phyloP scores from a whole-genome alignment of 2,113 vertebrate species.

The Colossoma macropomum region DNA sequence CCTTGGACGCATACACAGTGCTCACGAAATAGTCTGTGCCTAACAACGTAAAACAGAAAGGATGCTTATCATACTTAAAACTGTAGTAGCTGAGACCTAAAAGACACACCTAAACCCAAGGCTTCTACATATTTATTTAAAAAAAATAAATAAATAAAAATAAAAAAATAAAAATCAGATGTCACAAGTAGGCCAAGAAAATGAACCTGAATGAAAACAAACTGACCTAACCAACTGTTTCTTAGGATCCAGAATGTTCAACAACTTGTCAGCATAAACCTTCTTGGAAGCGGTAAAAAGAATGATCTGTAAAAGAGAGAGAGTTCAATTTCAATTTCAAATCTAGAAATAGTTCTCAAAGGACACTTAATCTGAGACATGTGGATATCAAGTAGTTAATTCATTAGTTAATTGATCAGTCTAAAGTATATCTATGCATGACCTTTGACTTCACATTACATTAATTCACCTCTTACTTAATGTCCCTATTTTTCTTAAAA shows the following conservation, averaged over 20 bases:
- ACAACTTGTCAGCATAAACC: constrained; percentile 98
- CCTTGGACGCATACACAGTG: constrained; percentile 99
- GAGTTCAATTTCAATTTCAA: neutral
- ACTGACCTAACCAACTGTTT: constrained; percentile 97
- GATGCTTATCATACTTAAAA: neutral
- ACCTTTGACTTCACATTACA: no score
- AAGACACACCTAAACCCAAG: constrained; percentile 48
- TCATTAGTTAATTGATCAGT: no score
- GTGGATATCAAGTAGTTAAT: no score
- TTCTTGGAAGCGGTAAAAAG: constrained; percentile 99
- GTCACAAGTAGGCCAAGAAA: no score
- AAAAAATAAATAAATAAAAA: no score
- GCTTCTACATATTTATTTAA: neutral
- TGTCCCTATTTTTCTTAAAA: no score
- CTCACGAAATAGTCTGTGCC: constrained; percentile 97
- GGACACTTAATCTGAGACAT: no score
- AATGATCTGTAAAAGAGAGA: constrained; percentile 84
- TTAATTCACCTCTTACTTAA: no score
- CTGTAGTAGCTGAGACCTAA: neutral
- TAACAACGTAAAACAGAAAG: constrained; percentile 59
- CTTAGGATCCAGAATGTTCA: constrained; percentile 99
- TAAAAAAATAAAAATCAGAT: no score
- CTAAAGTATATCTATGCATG: no score
- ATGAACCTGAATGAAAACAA: neutral
- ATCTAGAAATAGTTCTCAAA: neutral